phyloP scores from a whole-genome alignment of 64 coral and sea anemone genomes.

The Montipora foliosa region DNA sequence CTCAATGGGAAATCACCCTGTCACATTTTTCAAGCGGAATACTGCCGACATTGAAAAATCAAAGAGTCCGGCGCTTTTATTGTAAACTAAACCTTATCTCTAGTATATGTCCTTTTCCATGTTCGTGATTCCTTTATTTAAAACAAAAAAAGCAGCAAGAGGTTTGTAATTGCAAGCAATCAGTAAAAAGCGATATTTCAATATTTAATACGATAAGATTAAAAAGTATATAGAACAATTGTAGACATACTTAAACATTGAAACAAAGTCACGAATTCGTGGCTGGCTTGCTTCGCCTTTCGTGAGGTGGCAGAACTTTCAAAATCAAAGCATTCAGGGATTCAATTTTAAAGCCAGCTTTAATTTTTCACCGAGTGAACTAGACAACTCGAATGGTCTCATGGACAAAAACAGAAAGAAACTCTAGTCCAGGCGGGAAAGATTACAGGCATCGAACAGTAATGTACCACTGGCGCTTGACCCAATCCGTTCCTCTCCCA shows the following conservation, averaged over 20 bases:
- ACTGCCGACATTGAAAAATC: too few relatives aligned
- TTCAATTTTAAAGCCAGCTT: background rate
- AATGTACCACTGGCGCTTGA: too few relatives aligned
- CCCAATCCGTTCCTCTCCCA: too few relatives aligned
- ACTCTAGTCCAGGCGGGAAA: background rate
- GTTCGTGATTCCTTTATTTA: background rate
- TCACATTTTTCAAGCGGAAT: too few relatives aligned
- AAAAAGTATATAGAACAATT: background rate
- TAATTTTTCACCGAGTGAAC: background rate
- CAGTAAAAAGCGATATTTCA: slow-evolving; percentile 10
- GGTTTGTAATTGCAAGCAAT: too few relatives aligned
- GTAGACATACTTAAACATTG: background rate
- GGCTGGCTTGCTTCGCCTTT: too few relatives aligned
- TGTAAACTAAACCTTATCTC: too few relatives aligned
- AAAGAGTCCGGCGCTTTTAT: too few relatives aligned
- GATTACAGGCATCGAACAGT: too few relatives aligned
- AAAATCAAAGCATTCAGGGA: background rate
- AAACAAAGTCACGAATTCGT: too few relatives aligned
- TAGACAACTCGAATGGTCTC: background rate
- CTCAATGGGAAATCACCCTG: too few relatives aligned
- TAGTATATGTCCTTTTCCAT: background rate
- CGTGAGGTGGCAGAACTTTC: too few relatives aligned
- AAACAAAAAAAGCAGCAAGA: background rate
- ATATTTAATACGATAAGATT: background rate
- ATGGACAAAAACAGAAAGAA: background rate